Percentiles rank a stretch among this genome's conserved stretches.
phyloP scores from a whole-genome alignment of 2,113 vertebrate species.

The Erinaceus europaeus region DNA sequence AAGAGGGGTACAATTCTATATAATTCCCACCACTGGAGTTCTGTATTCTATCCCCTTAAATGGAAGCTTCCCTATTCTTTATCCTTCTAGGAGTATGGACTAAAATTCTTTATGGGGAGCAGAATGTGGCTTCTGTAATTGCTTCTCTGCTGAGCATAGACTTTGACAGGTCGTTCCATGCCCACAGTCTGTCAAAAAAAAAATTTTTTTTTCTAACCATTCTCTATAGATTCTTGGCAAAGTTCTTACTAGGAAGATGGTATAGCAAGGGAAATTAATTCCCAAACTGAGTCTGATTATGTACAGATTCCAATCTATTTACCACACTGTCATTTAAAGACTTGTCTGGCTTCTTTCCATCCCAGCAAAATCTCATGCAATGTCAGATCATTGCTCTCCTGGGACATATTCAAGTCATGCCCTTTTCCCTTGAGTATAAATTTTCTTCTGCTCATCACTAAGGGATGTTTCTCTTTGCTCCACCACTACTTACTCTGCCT shows the following conservation, averaged over 20 bases:
- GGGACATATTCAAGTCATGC: not conserved
- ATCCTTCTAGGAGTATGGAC: no score
- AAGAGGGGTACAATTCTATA: no score
- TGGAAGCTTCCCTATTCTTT: no score
- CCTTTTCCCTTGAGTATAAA: not conserved
- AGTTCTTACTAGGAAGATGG: not conserved
- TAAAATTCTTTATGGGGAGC: no score
- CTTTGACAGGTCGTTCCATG: no score
- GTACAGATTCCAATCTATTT: not conserved
- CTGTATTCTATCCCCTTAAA: no score
- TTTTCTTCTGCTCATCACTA: not conserved
- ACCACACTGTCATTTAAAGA: no score
- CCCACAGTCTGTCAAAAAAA: no score
- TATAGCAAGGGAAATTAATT: not conserved
- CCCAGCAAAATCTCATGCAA: not conserved
- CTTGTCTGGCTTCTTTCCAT: not conserved
- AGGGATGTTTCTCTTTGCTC: not conserved
- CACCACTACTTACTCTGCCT: not conserved
- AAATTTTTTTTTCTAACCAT: not conserved
- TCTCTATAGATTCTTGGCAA: not conserved
- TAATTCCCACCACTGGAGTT: no score
- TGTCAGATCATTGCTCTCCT: not conserved
- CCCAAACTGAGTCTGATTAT: not conserved
- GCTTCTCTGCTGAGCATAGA: no score
- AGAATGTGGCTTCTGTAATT: no score